Conservation (phyloP, 1,140 invertebrate genomes). For the Monomorium pharaonis region DNA sequence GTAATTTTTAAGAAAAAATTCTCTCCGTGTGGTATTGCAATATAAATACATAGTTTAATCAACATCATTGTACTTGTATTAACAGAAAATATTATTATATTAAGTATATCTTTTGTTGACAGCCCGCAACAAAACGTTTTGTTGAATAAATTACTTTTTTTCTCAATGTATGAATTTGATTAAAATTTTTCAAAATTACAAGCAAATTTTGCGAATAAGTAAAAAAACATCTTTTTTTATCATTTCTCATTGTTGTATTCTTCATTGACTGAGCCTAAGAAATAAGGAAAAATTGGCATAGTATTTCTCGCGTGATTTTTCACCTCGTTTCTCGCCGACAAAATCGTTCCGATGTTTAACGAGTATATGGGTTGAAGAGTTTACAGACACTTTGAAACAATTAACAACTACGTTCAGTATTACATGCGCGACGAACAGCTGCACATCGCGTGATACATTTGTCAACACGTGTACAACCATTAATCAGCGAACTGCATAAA, state of each 20-base stretch:
- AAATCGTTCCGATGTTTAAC: constrained; percentile 22
- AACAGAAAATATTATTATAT: too few species aligned
- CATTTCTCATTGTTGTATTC: neutral
- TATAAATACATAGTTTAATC: too few species aligned
- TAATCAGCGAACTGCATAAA: constrained; percentile 24
- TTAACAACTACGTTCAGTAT: constrained; percentile 27
- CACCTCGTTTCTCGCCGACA: neutral
- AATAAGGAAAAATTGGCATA: neutral
- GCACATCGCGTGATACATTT: constrained; percentile 46
- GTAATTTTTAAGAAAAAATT: too few species aligned
- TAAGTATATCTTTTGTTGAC: too few species aligned
- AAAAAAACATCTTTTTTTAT: neutral
- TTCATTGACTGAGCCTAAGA: neutral
- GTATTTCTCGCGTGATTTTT: neutral
- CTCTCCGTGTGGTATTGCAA: too few species aligned
- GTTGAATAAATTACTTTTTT: too few species aligned
- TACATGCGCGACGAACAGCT: constrained; percentile 14
- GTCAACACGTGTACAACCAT: constrained; percentile 29
- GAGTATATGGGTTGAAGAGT: constrained; percentile 14
- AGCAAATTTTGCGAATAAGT: neutral
- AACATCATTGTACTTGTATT: too few species aligned
- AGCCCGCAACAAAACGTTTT: too few species aligned
- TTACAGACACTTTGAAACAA: constrained; percentile 31
- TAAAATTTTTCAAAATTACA: neutral
- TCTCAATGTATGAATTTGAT: too few species aligned